These are phyloP conservation scores for Nematopogon swammerdamellus DNA, from an alignment of 2,888 invertebrate genomes.

Conservation along the genomic window DNA sequence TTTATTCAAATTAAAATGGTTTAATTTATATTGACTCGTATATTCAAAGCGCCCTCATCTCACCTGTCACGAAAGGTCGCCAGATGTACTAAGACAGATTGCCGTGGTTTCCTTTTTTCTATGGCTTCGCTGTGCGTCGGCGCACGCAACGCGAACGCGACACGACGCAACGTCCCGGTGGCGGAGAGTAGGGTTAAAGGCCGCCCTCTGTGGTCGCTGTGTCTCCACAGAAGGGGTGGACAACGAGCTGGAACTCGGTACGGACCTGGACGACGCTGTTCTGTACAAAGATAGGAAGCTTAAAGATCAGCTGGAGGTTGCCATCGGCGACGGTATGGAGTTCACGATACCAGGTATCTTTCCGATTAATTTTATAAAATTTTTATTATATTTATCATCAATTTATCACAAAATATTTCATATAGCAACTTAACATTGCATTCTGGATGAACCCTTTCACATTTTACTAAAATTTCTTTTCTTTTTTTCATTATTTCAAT, in stretches of 20 bases:
- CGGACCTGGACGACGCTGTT: slow-evolving; percentile 76
- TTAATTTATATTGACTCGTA: too few species aligned
- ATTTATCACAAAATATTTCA: too few species aligned
- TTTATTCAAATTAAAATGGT: too few species aligned
- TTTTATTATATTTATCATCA: too few species aligned
- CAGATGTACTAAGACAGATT: slow-evolving; percentile 10
- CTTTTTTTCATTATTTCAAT: too few species aligned
- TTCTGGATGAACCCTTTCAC: too few species aligned
- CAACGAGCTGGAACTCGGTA: slow-evolving; percentile 62
- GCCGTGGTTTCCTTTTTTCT: slow-evolving; percentile 47
- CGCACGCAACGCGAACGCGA: slow-evolving; percentile 10
- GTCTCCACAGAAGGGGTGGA: slow-evolving; percentile 66
- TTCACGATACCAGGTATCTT: slow-evolving; percentile 88
- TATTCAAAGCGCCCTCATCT: too few species aligned
- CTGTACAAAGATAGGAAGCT: slow-evolving; percentile 85
- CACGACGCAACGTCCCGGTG: slow-evolving; percentile 20
- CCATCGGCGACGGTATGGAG: slow-evolving; percentile 91
- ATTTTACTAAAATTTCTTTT: too few species aligned
- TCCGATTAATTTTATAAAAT: too few species aligned
- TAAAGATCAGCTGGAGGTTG: slow-evolving; percentile 86
- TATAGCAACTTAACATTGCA: too few species aligned
- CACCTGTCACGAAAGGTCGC: too few species aligned
- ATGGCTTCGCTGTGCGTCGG: slow-evolving; percentile 34
- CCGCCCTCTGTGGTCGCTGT: slow-evolving; percentile 61
- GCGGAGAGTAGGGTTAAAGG: slow-evolving; percentile 46